Evolutionary conservation across 2,797 vertebrate genomes (phyloP).

Genomic region (Protosalanx chinensis): DNA sequence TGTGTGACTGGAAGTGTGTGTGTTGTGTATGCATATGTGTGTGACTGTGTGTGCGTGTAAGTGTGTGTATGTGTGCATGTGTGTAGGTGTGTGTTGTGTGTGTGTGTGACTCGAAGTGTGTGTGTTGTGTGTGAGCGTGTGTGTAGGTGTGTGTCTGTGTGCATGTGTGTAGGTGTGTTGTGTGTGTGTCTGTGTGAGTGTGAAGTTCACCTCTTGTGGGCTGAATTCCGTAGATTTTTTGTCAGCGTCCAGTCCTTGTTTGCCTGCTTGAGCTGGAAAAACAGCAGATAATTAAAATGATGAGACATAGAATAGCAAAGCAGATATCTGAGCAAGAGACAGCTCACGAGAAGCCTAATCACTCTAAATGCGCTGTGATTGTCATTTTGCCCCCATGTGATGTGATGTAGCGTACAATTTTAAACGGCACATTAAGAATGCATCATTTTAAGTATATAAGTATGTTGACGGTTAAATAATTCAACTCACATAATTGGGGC

Average conservation of each 20-base stretch:
- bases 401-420: too few species aligned
- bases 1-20: neutral
- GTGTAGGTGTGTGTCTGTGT: too few species aligned
- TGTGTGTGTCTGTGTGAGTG: neutral
- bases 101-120: too few species aligned
- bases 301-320: neutral
- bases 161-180: neutral
- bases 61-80: neutral
- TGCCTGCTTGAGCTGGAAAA: slow-evolving; percentile 77
- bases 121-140: too few species aligned
- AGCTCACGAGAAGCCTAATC: too few species aligned
- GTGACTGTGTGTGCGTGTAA: neutral
- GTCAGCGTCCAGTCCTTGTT: slow-evolving; percentile 78
- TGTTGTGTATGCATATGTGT: neutral
- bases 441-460: too few species aligned
- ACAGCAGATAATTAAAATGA: neutral
- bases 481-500: too few species aligned
- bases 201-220: slow-evolving; percentile 76
- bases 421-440: too few species aligned
- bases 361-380: too few species aligned
- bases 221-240: slow-evolving; percentile 69
- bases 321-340: too few species aligned
- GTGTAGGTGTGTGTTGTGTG: neutral
- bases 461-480: too few species aligned
- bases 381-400: too few species aligned